Base-by-base conservation (phyloP, 2,888 invertebrate species). In the Sarcophaga rosellei region DNA sequence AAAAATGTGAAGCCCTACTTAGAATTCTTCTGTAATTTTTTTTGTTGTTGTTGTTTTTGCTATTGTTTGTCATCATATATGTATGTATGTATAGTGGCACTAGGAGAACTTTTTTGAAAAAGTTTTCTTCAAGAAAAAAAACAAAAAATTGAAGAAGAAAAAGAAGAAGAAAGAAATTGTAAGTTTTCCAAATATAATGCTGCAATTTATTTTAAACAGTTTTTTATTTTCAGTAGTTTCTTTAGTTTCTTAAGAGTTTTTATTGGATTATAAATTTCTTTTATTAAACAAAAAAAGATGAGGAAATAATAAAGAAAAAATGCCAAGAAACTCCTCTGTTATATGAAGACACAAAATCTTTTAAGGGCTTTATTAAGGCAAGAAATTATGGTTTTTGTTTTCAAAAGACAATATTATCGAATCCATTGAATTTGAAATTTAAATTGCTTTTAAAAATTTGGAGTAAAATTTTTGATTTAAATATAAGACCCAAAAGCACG, bases 141-240 rank as follows among this genome's bases (percentile, higher is more conserved):
- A n/a, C 44, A 35, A 35, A 65, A 21, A 23, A 35, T 35, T 35
- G 25, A 35, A 35, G 35, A 35, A 84, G 63, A 62, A 70, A 57
- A 68, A 62, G 15, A 66, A 23, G 25, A 44, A 17, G 25, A 65
- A 17, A 35, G 25, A 21, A 23, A 57, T 80, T 77, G n/a, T 76
- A 15, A 63, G 73, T 77, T 17, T 76, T 68, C 68, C 72, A 73
- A 79, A 77, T 63, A 81, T 84, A 86, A 86, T 84, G 86, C 86
- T 84, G 77, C 86, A 84, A 86, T 86, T 86, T 86, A 81, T 86
- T 74, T 75, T 70, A 70, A 77, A 85, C 77, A 77, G 77, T 83
- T 81, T 83, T 83, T 83, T 77, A 77, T 78, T 75, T 76, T 83
- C 78, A 83, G 76, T 62, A 68, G 23, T 62, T 81, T 78, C 25